Base-by-base conservation (phyloP, 2,888 invertebrate genomes). In the Proisotoma minuta region DNA sequence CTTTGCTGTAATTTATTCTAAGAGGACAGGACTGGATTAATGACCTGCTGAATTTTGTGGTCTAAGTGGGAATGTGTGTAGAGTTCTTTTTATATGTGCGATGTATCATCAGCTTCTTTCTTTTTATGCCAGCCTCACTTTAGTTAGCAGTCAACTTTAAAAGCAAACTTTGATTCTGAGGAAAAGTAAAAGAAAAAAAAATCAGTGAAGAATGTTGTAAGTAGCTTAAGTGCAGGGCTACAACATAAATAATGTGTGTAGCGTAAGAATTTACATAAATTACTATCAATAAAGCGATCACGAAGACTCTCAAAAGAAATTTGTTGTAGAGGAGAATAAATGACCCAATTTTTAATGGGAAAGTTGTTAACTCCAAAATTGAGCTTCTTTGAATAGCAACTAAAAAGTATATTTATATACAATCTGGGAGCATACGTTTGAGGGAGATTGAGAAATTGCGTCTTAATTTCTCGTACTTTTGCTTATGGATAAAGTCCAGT, bases 281-380 rank as follows among this genome's bases (percentile, higher is more conserved):
- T 34, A 34, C 34, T 34, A 34, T 34, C 15, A 34, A 34, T 15
- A 34, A 8, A 10, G 8, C 15, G 34, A 34, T 34, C 34, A 27
- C 28, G 10, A 52, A 20, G 3, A 50, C 3, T 8, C n/a, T n/a
- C n/a, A n/a, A 50, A 26, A 28, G 15, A 52, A 52, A 52, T 28
- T 52, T 52, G 52, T 52, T 52, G 52, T 52, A n/a, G 52, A 52
- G 28, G 10, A 18, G n/a, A n/a, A 10, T n/a, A 28, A 52, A 52
- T 52, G 29, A 52, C 52, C 52, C 29, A 34, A 52, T 54, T 54
- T 54, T 54, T 34, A 54, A 54, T 54, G 39, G 54, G 23, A 54
- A 54, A 54, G 54, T 54, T 54, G 54, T 54, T 54, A 54, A 54
- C 29, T 54, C n/a, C n/a, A n/a, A n/a, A n/a, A n/a, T n/a, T n/a